These are phyloP conservation scores for Campaea margaritaria DNA, from an alignment of 2,888 invertebrate species.

Conservation along the genomic window DNA sequence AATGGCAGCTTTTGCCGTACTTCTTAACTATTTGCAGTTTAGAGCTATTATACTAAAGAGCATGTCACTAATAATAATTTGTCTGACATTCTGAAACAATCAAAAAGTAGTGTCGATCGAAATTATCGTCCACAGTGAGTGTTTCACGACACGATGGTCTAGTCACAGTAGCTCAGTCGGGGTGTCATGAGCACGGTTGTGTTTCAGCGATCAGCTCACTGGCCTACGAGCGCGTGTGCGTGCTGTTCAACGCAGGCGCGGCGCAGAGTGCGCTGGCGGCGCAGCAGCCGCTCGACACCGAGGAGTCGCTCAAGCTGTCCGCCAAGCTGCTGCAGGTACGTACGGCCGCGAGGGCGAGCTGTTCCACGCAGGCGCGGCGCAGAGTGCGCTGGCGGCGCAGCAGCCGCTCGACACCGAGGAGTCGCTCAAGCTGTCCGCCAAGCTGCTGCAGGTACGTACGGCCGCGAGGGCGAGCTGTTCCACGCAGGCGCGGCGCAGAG, in stretches of 20 bases:
- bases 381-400: constrained; percentile 93
- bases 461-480: constrained; percentile 97
- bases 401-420: constrained; percentile 96
- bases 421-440: constrained; percentile 96
- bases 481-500: constrained; percentile 98
- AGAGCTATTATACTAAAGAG: too few relatives aligned
- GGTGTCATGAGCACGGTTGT: too few relatives aligned
- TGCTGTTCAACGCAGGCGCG: constrained; percentile 98
- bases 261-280: constrained; percentile 95
- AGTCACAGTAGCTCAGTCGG: too few relatives aligned
- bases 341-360: constrained; percentile 96
- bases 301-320: constrained; percentile 96
- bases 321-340: constrained; percentile 96
- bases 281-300: constrained; percentile 93
- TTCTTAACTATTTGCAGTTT: too few relatives aligned
- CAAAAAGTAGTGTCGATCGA: too few relatives aligned
- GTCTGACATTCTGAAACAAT: too few relatives aligned
- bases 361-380: constrained; percentile 98
- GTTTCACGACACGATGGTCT: too few relatives aligned
- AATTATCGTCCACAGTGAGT: too few relatives aligned
- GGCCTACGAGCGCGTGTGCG: constrained; percentile 96
- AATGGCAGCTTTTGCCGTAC: neutral
- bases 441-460: constrained; percentile 94
- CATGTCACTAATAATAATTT: too few relatives aligned
- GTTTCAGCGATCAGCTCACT: constrained; percentile 93